Percentiles rank a stretch among this genome's conserved stretches.
phyloP scores from a whole-genome alignment of 2,888 invertebrate genomes.

The Blastobasis adustella region DNA sequence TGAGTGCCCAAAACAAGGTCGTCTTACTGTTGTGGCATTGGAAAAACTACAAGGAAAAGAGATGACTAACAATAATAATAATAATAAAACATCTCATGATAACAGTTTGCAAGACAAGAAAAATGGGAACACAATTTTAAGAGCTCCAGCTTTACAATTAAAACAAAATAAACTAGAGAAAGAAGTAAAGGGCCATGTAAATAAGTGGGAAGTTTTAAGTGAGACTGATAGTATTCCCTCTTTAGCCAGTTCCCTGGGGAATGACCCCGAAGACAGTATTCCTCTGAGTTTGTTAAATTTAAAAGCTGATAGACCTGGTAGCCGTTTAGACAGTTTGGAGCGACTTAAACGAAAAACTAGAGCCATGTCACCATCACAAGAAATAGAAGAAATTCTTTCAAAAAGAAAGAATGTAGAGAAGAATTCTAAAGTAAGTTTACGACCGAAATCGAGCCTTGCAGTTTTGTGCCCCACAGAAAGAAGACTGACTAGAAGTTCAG shows the following conservation, averaged over 20 bases:
- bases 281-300: slow-evolving; percentile 67
- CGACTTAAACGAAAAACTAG: slow-evolving; percentile 71
- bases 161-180: slow-evolving; percentile 59
- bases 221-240: slow-evolving; percentile 77
- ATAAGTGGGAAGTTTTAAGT: slow-evolving; percentile 75
- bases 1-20: slow-evolving; percentile 67
- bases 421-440: slow-evolving; percentile 42
- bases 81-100: slow-evolving; percentile 20
- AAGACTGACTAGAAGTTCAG: slow-evolving; percentile 57
- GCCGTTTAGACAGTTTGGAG: slow-evolving; percentile 51
- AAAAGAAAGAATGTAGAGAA: slow-evolving; percentile 58
- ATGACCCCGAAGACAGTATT: slow-evolving; percentile 76
- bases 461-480: slow-evolving; percentile 57
- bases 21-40: slow-evolving; percentile 76
- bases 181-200: slow-evolving; percentile 54
- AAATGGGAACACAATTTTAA: slow-evolving; percentile 45
- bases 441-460: slow-evolving; percentile 66
- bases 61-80: slow-evolving; percentile 33
- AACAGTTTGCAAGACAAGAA: slow-evolving; percentile 39
- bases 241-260: slow-evolving; percentile 57
- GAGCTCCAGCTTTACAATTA: slow-evolving; percentile 60
- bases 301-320: slow-evolving; percentile 45
- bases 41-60: slow-evolving; percentile 76
- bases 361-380: slow-evolving; percentile 75
- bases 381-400: slow-evolving; percentile 71